Conservation (phyloP, 2,888 invertebrate genomes). For the Monoplex corrugatus region DNA sequence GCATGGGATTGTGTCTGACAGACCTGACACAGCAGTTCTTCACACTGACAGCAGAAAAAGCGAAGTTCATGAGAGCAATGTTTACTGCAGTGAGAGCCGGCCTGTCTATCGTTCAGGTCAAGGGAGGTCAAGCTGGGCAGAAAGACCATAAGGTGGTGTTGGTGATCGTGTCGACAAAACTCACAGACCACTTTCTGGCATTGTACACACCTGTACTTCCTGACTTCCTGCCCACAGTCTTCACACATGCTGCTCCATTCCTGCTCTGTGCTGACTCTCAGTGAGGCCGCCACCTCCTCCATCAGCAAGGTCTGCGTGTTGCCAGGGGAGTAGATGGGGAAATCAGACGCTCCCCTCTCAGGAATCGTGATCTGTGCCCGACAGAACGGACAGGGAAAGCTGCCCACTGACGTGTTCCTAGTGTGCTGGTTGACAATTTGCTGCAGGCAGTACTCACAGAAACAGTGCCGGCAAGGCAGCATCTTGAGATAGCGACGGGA, state of each 20-base stretch:
- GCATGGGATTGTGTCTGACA: constrained; percentile 2
- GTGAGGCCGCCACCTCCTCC: not conserved
- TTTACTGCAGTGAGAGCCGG: constrained; percentile 14
- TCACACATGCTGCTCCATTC: not conserved
- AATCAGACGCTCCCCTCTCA: constrained; percentile 37
- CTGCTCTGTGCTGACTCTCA: not conserved
- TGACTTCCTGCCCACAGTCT: not conserved
- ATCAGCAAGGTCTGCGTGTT: not conserved
- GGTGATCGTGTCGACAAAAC: constrained; percentile 24
- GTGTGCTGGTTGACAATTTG: constrained; percentile 27
- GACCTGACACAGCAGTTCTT: not conserved
- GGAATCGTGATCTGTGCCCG: constrained; percentile 10
- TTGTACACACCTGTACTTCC: not conserved
- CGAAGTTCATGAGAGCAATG: not conserved
- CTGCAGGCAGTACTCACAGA: constrained; percentile 45
- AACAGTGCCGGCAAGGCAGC: constrained; percentile 26
- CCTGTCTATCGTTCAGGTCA: not conserved
- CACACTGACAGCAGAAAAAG: constrained; percentile 21
- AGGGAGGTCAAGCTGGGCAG: not conserved
- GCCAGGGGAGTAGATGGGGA: not conserved
- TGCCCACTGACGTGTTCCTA: not conserved
- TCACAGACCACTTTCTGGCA: constrained; percentile 27
- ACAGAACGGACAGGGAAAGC: constrained; percentile 42
- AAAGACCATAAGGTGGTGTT: constrained; percentile 23
- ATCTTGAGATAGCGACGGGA: constrained; percentile 39